Base-by-base conservation (phyloP, 2,113 vertebrate genomes). In the Micronycteris hirsuta region DNA sequence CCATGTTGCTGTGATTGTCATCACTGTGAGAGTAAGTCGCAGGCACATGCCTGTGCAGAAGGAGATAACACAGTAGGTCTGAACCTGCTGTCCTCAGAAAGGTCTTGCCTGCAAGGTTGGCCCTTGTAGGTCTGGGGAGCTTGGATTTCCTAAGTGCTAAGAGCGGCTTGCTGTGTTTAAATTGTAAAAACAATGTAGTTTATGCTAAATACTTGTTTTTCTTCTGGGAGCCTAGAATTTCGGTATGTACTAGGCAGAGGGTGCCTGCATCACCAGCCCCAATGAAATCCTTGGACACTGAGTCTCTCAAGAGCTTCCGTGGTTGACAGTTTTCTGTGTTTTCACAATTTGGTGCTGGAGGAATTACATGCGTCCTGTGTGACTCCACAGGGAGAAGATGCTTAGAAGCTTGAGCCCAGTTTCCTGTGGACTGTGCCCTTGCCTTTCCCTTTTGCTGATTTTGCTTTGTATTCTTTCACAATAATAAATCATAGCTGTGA, bases 311-410 rank as follows among this genome's bases (percentile, higher is more conserved):
- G 74, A 38, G 12, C 24, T 43, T 76, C 58, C 31, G 45, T 83
- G 41, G 41, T 33, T 17, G n/a, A 33, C 15, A 58, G 0, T 76
- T 61, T 83, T 82, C 14, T 5, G 9, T 19, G 4, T 4, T 45
- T 31, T 31, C 22, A 43, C n/a, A 49, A 0, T 22, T 43, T 24
- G 1, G 10, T 56, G 24, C 4, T 38, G n/a, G 17, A 9, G 43
- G 10, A 3, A 7, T n/a, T 28, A 52, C 47, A 3, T 4, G 1
- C 13, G 0, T n/a, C 16, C 26, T 61, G 19, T 38, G 15, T 41
- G 4, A 33, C 5, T 26, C 31, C 24, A 3, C 17, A 5, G 56
- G 33, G 67, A 28, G 22, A 56, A 14, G 15, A 26, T 14, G 7
- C 52, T 38, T 17, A 73, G 52, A 65, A 47, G 31, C 52, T 47